Percentiles rank a stretch among this genome's conserved stretches.
Evolutionary conservation across 2,113 vertebrate genomes (phyloP).

Genomic region (Catharus minimus): DNA sequence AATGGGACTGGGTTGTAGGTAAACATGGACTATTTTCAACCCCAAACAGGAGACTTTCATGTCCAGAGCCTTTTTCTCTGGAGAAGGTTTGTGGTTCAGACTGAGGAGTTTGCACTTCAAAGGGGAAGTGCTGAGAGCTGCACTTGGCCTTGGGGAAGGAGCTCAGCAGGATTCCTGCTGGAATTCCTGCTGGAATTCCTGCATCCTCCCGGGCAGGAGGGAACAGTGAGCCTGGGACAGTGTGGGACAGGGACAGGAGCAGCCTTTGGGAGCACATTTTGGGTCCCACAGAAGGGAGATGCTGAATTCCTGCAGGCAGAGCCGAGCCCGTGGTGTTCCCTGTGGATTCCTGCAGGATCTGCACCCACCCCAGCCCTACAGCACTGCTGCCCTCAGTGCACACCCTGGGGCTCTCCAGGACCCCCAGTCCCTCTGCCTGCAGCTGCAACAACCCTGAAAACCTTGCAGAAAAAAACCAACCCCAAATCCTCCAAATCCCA

Average conservation of each 20-base stretch:
- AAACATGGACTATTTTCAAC: not conserved
- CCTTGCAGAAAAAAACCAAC: not conserved
- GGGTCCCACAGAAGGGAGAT: not conserved
- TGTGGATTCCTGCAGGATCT: not conserved
- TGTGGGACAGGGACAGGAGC: not conserved
- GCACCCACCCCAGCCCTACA: not conserved
- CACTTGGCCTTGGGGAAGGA: not conserved
- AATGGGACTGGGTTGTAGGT: not conserved
- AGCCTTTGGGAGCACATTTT: not conserved
- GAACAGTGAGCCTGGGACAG: not conserved
- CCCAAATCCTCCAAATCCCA: not conserved
- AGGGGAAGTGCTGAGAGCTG: not conserved
- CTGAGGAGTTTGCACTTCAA: not conserved
- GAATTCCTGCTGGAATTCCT: not conserved
- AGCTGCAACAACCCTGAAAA: not conserved
- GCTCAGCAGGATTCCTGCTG: not conserved
- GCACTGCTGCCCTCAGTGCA: not conserved
- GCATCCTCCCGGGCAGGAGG: not conserved
- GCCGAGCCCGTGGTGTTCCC: rapidly evolving
- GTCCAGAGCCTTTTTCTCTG: not conserved
- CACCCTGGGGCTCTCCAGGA: not conserved
- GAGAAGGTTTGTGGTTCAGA: not conserved
- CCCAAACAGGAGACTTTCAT: not conserved
- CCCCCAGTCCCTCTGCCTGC: not conserved
- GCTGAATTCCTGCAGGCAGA: not conserved